These are phyloP conservation scores for Lepisosteus osseus DNA, from an alignment of 2,113 vertebrate genomes.

Conservation along the genomic window DNA sequence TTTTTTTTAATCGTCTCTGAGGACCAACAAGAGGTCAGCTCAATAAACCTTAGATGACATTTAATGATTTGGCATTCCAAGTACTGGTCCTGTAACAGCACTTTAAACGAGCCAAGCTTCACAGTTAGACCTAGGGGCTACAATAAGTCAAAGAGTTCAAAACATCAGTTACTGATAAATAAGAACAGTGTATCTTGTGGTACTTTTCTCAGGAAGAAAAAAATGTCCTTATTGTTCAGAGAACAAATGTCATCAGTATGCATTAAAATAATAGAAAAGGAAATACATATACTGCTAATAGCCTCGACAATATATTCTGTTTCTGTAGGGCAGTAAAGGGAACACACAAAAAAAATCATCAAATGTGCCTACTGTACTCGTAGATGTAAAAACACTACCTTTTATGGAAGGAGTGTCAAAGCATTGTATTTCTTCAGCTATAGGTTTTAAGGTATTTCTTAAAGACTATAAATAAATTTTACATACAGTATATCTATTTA, in stretches of 20 bases:
- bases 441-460: too few relatives aligned
- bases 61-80: neutral
- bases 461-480: too few relatives aligned
- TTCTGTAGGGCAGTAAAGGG: too few relatives aligned
- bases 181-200: neutral
- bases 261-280: neutral
- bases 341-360: too few relatives aligned
- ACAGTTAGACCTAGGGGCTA: neutral
- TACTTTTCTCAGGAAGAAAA: neutral
- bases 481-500: too few relatives aligned
- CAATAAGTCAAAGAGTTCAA: neutral
- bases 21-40: neutral
- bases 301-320: too few relatives aligned
- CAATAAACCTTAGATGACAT: neutral
- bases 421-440: too few relatives aligned
- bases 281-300: too few relatives aligned
- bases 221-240: neutral
- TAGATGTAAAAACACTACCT: too few relatives aligned
- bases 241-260: conserved; percentile 1
- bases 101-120: neutral
- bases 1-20: neutral
- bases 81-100: neutral
- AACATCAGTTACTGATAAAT: conserved; percentile 3
- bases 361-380: too few relatives aligned
- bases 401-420: too few relatives aligned